Conservation (phyloP, 2,888 invertebrate genomes). For the Calameuta idolon region DNA sequence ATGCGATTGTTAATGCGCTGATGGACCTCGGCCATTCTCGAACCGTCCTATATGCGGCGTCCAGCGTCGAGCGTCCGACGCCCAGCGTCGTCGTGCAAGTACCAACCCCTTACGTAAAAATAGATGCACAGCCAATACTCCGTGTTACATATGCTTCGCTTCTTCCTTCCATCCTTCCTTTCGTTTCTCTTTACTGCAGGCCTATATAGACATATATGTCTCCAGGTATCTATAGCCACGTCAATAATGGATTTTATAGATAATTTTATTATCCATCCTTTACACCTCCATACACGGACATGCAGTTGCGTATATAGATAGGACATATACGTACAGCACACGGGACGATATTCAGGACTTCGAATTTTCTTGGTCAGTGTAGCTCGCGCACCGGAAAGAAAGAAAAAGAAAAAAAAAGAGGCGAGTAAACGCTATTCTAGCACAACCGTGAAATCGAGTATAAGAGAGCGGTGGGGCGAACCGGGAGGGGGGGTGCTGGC, state of each 20-base stretch:
- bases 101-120: conserved; percentile 47
- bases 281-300: background rate
- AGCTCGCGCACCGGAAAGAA: background rate
- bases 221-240: background rate
- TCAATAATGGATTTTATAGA: background rate
- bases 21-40: conserved; percentile 57
- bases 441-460: background rate
- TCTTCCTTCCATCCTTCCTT: background rate
- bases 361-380: background rate
- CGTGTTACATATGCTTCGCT: conserved; percentile 24
- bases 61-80: background rate
- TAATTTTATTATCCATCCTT: background rate
- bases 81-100: background rate
- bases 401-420: background rate
- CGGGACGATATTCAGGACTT: background rate
- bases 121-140: conserved; percentile 46
- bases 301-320: background rate
- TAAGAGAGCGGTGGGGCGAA: background rate
- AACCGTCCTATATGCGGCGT: conserved; percentile 49
- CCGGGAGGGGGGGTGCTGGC: background rate
- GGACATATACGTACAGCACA: background rate
- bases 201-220: background rate
- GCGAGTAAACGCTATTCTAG: background rate
- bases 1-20: conserved; percentile 66
- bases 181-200: conserved; percentile 1